phyloP scores from a whole-genome alignment of 1,140 invertebrate species.

The Chrysopa pallens region DNA sequence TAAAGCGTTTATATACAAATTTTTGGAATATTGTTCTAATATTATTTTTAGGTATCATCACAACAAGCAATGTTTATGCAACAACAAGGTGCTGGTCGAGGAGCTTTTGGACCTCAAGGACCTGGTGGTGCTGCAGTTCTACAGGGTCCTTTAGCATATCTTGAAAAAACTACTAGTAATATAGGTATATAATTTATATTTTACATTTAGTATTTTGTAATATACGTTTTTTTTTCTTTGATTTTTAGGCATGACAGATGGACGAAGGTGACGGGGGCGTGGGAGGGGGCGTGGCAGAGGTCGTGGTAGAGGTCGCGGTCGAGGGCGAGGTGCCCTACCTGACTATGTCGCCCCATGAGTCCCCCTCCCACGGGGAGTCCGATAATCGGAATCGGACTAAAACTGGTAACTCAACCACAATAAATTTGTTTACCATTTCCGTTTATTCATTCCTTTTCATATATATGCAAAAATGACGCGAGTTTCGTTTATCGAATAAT shows the following conservation, averaged over 20 bases:
- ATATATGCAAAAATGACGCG: neutral
- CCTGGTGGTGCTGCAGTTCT: constrained; percentile 28
- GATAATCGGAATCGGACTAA: too few species aligned
- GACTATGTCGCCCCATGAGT: constrained; percentile 22
- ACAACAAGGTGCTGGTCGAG: constrained; percentile 22
- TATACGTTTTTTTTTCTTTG: constrained; percentile 3
- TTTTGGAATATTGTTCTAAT: neutral
- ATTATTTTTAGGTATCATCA: constrained; percentile 12
- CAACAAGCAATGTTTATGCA: constrained; percentile 38
- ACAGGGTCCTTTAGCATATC: constrained; percentile 54
- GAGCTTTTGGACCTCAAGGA: constrained; percentile 22
- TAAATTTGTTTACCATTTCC: neutral
- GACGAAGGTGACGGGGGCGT: constrained; percentile 48
- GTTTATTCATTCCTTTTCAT: neutral
- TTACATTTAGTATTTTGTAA: neutral
- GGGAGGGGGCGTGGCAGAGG: constrained; percentile 49
- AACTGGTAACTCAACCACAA: too few species aligned
- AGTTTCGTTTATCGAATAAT: neutral
- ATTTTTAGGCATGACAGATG: constrained; percentile 46
- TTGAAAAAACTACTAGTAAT: constrained; percentile 67
- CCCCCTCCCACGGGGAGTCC: constrained; percentile 12
- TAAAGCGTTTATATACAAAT: too few species aligned
- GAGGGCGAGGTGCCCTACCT: constrained; percentile 17
- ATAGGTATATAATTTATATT: constrained; percentile 32
- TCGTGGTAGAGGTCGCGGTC: constrained; percentile 33